Evolutionary conservation across 2,888 invertebrate species (phyloP).

Genomic region (Chymomyza caudatula): DNA sequence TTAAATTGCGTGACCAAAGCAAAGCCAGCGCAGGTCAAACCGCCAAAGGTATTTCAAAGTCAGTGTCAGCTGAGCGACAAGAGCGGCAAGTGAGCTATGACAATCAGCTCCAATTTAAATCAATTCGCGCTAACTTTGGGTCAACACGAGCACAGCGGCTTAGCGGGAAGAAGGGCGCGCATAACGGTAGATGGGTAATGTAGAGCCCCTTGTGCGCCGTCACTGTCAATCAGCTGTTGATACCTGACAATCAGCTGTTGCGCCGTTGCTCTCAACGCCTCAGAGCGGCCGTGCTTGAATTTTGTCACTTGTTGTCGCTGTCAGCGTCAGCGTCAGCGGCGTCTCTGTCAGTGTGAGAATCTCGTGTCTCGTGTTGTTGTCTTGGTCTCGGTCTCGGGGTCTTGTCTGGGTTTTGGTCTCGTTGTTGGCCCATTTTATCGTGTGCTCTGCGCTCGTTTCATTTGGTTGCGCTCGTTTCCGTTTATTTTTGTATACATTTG

Average conservation of each 20-base stretch:
- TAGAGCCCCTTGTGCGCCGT: too few relatives aligned
- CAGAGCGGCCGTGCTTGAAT: too few relatives aligned
- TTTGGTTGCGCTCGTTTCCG: constrained; percentile 32
- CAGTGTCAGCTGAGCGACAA: constrained; percentile 3
- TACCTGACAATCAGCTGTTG: background rate
- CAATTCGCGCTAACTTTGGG: constrained; percentile 34
- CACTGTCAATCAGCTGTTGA: too few relatives aligned
- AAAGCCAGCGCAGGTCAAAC: constrained; percentile 34
- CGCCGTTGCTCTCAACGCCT: too few relatives aligned
- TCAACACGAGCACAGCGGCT: constrained; percentile 32
- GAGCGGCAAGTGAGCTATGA: background rate
- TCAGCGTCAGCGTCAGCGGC: background rate
- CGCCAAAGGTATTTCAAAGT: constrained; percentile 33
- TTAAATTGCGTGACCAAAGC: constrained; percentile 55
- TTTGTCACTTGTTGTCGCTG: too few relatives aligned
- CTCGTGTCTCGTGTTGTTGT: constrained; percentile 55
- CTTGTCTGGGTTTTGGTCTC: background rate
- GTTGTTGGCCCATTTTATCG: constrained; percentile 16
- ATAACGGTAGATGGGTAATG: too few relatives aligned
- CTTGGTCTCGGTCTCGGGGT: constrained; percentile 15
- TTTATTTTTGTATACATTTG: constrained; percentile 58
- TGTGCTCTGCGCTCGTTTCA: constrained; percentile 9
- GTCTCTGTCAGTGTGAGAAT: constrained; percentile 19
- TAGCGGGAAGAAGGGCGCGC: too few relatives aligned
- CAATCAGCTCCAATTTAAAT: constrained; percentile 59